Evolutionary conservation across 64 coral and sea anemone species (phyloP), one percentile per base, ranked within the genome.

Genomic region (Actinia tenebrosa): DNA sequence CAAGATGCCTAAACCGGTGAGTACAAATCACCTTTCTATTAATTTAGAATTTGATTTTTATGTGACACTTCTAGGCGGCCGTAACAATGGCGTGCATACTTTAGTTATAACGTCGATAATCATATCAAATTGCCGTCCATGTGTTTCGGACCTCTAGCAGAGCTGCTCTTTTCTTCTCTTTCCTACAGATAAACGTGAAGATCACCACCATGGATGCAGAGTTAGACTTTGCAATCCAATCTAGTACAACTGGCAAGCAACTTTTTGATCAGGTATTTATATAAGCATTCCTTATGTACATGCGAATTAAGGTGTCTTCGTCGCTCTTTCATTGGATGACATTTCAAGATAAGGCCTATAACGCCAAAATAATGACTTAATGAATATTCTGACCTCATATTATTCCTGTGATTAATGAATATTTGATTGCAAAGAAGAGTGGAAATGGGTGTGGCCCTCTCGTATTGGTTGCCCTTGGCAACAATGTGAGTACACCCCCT

Each of bases 191-290:
- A 82, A 99, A 95, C 82, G 97, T 99, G 25, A 90, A 92, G 9
- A 93, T 99, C 20, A 95, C 97, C 0, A 95, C 93, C 0, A 92
- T 95, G 93, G 97, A 99, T 82, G 97, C 97, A 0, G 97, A 99
- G 63, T 22, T 99, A 16, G 97, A 99, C 25, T 99, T 99, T 79
- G 97, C 97, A 25, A 99, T 99, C 60, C 97, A 99, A 27, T 88
- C 85, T 9, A 99, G 91, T 78, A 99, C 97, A 8, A 99, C 93
- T 50, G 97, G 97, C 54, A 99, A 99, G 50, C 97, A 99, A 83
- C 91, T 99, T 16, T 99, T 99, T 58, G 97, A 99, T 46, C 97
- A 99, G 91, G 97, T 95, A 60, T 22, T 22, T 16, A 52, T 19
- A n/a, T 60, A 23, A 68, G n/a, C 44, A 44, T 55, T 60, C 16